phyloP scores from a whole-genome alignment of 2,888 invertebrate genomes.

The Sialis fuliginosa region DNA sequence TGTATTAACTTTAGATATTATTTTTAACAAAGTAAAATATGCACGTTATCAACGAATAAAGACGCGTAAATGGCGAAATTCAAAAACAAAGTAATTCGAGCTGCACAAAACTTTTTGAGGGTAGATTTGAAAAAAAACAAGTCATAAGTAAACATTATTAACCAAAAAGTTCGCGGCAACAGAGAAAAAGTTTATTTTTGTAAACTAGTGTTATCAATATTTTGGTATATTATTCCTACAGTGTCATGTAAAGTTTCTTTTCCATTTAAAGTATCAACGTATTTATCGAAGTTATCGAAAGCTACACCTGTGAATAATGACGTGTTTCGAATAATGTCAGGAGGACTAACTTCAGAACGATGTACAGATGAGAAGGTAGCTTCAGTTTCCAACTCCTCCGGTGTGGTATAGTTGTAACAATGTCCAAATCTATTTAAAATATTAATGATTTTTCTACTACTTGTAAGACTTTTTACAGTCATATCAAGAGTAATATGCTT shows the following conservation, averaged over 20 bases:
- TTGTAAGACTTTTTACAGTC: slow-evolving; percentile 13
- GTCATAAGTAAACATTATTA: no score
- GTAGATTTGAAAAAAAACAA: no score
- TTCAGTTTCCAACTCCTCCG: slow-evolving; percentile 12
- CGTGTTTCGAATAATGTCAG: slow-evolving; percentile 7
- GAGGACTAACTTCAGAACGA: slow-evolving; percentile 8
- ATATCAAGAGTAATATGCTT: slow-evolving; percentile 13
- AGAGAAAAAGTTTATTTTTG: no score
- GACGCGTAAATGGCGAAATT: no score
- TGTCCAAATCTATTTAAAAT: slow-evolving; percentile 13
- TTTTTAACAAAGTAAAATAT: no score
- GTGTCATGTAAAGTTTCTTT: slow-evolving; percentile 11
- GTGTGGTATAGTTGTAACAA: slow-evolving; percentile 12
- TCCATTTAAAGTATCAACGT: slow-evolving; percentile 8
- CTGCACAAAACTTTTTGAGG: no score
- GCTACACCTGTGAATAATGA: slow-evolving; percentile 10
- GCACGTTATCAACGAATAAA: no score
- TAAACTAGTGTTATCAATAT: no score
- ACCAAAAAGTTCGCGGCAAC: no score
- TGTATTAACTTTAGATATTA: no score
- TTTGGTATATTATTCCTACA: slow-evolving; percentile 6
- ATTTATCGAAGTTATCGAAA: slow-evolving; percentile 10
- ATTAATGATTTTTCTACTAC: slow-evolving; percentile 13
- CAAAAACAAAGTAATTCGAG: no score
- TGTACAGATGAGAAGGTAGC: slow-evolving; percentile 5